phyloP scores from a whole-genome alignment of 2,113 vertebrate species.

The Cyprinus carpio region DNA sequence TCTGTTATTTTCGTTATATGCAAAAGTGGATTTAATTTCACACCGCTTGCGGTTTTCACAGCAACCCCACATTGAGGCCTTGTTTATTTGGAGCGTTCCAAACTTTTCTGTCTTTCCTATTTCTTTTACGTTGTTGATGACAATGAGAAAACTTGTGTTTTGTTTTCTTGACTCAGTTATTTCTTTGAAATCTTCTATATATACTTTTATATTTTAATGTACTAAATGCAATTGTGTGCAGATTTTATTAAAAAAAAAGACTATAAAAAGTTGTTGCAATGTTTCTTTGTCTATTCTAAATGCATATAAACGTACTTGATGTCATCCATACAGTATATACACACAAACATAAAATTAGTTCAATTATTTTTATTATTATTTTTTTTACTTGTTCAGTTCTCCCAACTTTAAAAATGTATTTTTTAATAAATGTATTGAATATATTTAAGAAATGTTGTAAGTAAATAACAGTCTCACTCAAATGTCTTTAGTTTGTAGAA shows the following conservation, averaged over 20 bases:
- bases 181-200: conserved; percentile 70
- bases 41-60: conserved; percentile 62
- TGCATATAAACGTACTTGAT: too few species aligned
- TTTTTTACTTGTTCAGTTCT: too few species aligned
- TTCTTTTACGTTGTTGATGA: conserved; percentile 60
- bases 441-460: too few species aligned
- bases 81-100: conserved; percentile 67
- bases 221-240: conserved; percentile 77
- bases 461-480: too few species aligned
- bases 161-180: conserved; percentile 76
- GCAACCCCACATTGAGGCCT: conserved; percentile 76
- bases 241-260: conserved; percentile 61
- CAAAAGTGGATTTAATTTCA: conserved; percentile 47
- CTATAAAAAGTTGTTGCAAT: background rate
- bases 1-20: conserved; percentile 55
- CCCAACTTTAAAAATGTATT: too few species aligned
- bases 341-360: too few species aligned
- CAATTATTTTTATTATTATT: too few species aligned
- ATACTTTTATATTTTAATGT: conserved; percentile 77
- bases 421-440: too few species aligned
- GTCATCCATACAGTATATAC: too few species aligned
- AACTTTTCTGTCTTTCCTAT: conserved; percentile 57
- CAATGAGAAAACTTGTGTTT: conserved; percentile 68
- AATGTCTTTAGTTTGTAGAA: too few species aligned
- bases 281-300: background rate